Evolutionary conservation across 2,888 invertebrate genomes (phyloP), one percentile per base, ranked within the genome.

Genomic region (Chrysomela aeneicollis): DNA sequence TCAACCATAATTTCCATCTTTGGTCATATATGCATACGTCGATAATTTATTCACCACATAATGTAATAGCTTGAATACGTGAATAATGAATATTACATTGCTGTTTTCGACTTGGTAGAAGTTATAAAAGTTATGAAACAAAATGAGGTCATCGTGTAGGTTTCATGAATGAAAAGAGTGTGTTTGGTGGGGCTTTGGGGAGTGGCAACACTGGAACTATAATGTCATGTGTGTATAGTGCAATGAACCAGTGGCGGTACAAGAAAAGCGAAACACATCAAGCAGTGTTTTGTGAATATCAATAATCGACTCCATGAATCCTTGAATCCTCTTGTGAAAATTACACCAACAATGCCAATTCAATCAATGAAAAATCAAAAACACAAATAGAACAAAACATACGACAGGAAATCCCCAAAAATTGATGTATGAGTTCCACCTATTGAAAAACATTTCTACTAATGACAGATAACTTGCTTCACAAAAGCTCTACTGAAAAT

Each of bases 91-190:
- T 66, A 66, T 66, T 66, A 61, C 61, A 66, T 63, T 54, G 67
- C 57, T 58, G 58, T 63, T 59, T 59, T 51, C 50, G 58, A 67
- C 63, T 64, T 64, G 68, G 68, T 68, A 68, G 65, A 68, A 68
- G 68, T 68, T 51, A 68, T 63, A 65, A 50, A 67, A 67, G 60
- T 67, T 67, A 59, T 63, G 64, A 64, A 64, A 60, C 67, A 52
- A 72, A 74, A 71, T 75, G 76, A 77, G 77, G 77, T 73, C 77
- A 74, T 62, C 69, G 74, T 73, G 77, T 77, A 74, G 77, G 77
- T 73, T 75, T 75, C 66, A 76, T 77, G 77, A 77, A 77, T 77
- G 77, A 74, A 64, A 67, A 58, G 61, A 26, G 4, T 26, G 67
- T 64, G 65, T 67, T 70, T 70, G 71, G 71, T 63, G 49, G 66